Evolutionary conservation across 2,113 vertebrate species (phyloP).

Genomic region (Peromyscus leucopus): DNA sequence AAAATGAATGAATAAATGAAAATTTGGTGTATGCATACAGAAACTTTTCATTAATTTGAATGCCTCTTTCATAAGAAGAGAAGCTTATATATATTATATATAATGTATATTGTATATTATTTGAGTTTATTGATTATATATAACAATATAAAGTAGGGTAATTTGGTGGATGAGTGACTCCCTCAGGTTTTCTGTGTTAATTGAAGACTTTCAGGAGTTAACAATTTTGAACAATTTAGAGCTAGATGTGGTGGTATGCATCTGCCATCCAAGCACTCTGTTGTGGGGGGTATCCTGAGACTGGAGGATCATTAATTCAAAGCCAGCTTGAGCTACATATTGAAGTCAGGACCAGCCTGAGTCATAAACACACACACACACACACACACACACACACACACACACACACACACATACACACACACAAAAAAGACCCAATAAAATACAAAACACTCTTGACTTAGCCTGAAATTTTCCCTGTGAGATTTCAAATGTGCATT

Average conservation of each 20-base stretch:
- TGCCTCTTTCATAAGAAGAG: neutral
- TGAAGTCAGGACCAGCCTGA: neutral
- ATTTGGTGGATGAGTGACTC: neutral
- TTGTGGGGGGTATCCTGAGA: neutral
- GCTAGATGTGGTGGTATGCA: neutral
- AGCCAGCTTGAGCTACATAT: neutral
- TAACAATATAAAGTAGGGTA: conserved; percentile 3
- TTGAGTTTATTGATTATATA: neutral
- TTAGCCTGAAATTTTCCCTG: neutral
- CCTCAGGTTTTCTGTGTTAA: neutral
- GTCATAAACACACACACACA: neutral
- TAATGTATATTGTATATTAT: neutral
- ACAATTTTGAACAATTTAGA: neutral
- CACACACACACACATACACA: neutral
- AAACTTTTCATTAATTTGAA: conserved; percentile 37
- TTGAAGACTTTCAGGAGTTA: neutral
- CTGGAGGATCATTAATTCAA: neutral
- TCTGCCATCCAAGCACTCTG: neutral
- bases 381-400: neutral
- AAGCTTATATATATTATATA: neutral
- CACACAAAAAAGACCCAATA: neutral
- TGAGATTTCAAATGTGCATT: neutral
- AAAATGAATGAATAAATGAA: conserved; percentile 11
- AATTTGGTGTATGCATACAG: neutral
- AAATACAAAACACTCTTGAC: neutral